These are phyloP conservation scores for Acanthochromis polyacanthus DNA, from an alignment of 2,113 vertebrate species.

Conservation along the genomic window DNA sequence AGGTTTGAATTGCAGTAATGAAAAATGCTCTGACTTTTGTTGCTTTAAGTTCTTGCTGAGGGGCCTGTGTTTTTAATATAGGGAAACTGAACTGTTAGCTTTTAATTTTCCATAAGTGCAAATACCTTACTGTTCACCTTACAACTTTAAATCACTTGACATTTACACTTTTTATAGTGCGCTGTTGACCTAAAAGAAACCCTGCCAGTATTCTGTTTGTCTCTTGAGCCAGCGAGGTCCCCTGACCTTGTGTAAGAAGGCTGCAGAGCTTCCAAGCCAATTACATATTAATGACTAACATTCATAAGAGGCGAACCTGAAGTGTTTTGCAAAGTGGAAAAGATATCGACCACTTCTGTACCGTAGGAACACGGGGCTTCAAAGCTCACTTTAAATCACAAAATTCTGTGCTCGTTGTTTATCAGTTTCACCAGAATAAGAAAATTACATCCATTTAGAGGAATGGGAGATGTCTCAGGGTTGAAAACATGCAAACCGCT, in stretches of 20 bases:
- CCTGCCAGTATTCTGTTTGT: background rate
- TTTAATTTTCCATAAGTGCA: too few species aligned
- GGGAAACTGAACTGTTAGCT: too few species aligned
- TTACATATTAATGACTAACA: conserved; percentile 7
- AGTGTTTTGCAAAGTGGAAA: conserved; percentile 31
- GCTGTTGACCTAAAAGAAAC: background rate
- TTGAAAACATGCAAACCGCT: conserved; percentile 40
- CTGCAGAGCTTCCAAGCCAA: background rate
- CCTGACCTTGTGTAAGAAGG: background rate
- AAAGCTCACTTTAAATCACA: conserved; percentile 20
- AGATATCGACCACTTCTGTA: background rate
- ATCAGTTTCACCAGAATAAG: background rate
- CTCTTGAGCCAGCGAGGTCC: background rate
- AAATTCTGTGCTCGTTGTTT: background rate
- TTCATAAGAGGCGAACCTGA: conserved; percentile 11
- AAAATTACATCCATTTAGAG: conserved; percentile 27
- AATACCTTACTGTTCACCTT: too few species aligned
- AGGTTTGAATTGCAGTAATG: too few species aligned
- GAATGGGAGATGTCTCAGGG: conserved; percentile 14
- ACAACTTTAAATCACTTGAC: too few species aligned
- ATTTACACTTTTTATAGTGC: too few species aligned
- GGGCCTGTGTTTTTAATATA: too few species aligned
- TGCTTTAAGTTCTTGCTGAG: too few species aligned
- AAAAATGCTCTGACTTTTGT: too few species aligned
- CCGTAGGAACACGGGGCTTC: background rate